Conservation (phyloP, 2,888 invertebrate species). For the Acleris holmiana region DNA sequence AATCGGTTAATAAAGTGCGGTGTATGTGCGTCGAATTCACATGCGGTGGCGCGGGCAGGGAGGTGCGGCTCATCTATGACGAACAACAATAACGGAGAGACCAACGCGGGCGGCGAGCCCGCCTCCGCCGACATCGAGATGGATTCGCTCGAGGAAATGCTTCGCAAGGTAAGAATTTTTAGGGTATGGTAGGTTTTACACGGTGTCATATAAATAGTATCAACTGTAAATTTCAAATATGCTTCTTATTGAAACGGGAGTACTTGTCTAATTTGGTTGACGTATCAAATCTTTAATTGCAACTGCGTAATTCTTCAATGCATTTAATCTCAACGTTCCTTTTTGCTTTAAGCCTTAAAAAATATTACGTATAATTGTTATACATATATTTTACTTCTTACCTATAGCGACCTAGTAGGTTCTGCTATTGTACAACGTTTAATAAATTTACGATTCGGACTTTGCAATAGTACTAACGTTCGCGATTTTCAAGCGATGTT, state of each 20-base stretch:
- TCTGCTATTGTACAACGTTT: no score
- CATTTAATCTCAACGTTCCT: no score
- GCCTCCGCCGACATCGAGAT: constrained; percentile 85
- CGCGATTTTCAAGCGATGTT: no score
- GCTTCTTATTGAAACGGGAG: no score
- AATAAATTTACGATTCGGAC: no score
- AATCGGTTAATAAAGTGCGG: constrained; percentile 45
- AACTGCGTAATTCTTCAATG: no score
- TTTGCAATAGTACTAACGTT: no score
- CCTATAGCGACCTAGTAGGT: no score
- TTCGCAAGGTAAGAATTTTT: constrained; percentile 87
- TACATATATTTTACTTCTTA: no score
- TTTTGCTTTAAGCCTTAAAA: no score
- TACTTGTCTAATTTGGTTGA: no score
- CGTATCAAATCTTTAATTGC: background rate
- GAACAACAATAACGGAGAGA: constrained; percentile 86
- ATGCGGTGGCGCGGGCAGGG: constrained; percentile 45
- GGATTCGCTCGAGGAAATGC: constrained; percentile 91
- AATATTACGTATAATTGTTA: background rate
- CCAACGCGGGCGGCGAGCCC: constrained; percentile 85
- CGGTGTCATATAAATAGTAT: background rate
- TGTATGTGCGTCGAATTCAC: constrained; percentile 35
- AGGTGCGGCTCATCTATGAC: constrained; percentile 82
- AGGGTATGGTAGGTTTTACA: background rate
- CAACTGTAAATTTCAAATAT: no score